Base-by-base conservation (phyloP, 2,797 vertebrate species). In the Scolopax rusticola region DNA sequence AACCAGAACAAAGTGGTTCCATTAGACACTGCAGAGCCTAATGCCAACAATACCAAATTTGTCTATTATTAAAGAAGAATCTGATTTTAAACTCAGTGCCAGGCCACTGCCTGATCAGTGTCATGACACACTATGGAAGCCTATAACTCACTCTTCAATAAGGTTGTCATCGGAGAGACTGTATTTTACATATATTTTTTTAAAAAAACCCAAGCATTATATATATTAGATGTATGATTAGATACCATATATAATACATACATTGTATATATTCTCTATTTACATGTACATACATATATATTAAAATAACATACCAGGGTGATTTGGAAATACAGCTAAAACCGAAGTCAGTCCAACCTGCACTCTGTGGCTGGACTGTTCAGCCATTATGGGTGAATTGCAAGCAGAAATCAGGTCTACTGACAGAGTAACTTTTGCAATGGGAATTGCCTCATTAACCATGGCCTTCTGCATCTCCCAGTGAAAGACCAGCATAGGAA, bases 41-140 rank as follows among this genome's bases (percentile, higher is more conserved):
- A 47, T 32, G 36, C 11, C 6, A 3, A n/a, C 36, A 65, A 50
- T 53, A 83, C 4, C 75, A 76, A 83, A 65, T 13, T 10, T 65
- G 27, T 53, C 18, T 47, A 8, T 27, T 63, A 36, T 53, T 76
- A 53, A 83, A 65, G 63, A 77, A 5, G 2, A 54, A 79, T 38
- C 30, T 84, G 45, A 48, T 79, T 73, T 93, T 60, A 10, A 93
- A 91, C 94, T 73, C 51, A 54, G n/a, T 60, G 20, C 13, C 53
- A 67, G 38, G 11, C 12, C 12, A 63, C 30, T 54, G 27, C 59
- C 27, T 76, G 53, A 20, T 40, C 59, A 84, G 38, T 56, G 15
- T 41, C n/a, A 24, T 41, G 45, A 54, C 28, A 36, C 24, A 32
- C 15, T 61, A 38, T 45, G 32, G 48, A 64, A 89, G 17, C 18